Conservation (phyloP, 2,113 vertebrate species). For the Canis aureus region DNA sequence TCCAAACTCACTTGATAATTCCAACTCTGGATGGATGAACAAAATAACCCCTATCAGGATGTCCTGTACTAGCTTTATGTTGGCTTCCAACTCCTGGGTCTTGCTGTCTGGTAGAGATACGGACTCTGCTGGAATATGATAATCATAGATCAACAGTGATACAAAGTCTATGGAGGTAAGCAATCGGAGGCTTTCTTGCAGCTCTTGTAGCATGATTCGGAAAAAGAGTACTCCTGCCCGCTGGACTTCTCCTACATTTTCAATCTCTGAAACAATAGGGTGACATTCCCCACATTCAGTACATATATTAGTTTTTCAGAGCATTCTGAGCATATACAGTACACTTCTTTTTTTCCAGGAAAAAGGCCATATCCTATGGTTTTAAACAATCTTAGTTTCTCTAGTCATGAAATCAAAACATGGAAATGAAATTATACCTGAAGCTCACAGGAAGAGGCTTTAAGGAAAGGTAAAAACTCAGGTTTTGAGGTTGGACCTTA, state of each 20-base stretch:
- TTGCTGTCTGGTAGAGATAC: background rate
- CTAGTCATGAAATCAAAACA: conserved; percentile 19
- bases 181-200: conserved; percentile 80
- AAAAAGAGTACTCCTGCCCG: conserved; percentile 86
- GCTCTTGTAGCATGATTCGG: conserved; percentile 88
- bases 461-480: conserved; percentile 20
- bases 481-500: conserved; percentile 20
- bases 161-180: conserved; percentile 79
- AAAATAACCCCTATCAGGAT: conserved; percentile 85
- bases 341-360: background rate
- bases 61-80: conserved; percentile 66
- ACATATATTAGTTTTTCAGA: background rate
- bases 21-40: conserved; percentile 85
- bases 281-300: conserved; percentile 41
- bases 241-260: conserved; percentile 68
- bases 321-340: background rate
- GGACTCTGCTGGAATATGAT: rapidly evolving
- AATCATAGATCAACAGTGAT: conserved; percentile 63
- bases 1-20: conserved; percentile 70
- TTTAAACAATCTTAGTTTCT: conserved; percentile 59
- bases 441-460: background rate
- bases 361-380: background rate
- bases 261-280: conserved; percentile 85
- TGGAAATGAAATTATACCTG: background rate
- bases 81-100: conserved; percentile 42